Base-by-base conservation (phyloP, 2,113 vertebrate genomes). In the Gulo gulo region DNA sequence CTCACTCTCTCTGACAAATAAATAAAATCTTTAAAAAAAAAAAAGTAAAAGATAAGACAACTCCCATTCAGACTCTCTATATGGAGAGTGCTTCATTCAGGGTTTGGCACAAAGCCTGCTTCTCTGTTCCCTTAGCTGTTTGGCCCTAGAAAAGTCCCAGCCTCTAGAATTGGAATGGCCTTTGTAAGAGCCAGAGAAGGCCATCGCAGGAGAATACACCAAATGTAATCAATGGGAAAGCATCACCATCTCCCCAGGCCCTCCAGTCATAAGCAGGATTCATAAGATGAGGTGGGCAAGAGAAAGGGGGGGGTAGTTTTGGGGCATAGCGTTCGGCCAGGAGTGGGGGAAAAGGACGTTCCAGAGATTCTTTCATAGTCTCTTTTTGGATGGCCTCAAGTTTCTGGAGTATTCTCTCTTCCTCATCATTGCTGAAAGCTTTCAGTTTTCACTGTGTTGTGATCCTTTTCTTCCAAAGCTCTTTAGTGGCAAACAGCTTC, bases 401-500 rank as follows among this genome's bases (percentile, higher is more conserved):
- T 97, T 98, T 97, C 95, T 82, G 47, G 83, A 47, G 63, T 67
- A 52, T 96, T 94, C 94, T 97, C 88, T 93, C n/a, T 78, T 94
- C 80, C 82, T 97, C 39, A 88, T 90, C 95, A 65, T 97, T 79
- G 7, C 93, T 79, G 13, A 79, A 95, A 98, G 57, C 65, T 97
- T 96, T 96, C 23, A 0, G 73, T 97, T 81, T 98, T 95, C 65
- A 34, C 15, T 5, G 93, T 42, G 39, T 91, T 92, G 97, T 98
- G 85, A 97, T 98, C 47, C n/a, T 97, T 97, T 98, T 98, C 88
- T 95, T 94, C 91, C 87, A 93, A 97, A 82, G 57, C 95, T 97
- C 96, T 98, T 98, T 82, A 96, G 84, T 67, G 67, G 76, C 86
- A 97, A 96, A 98, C 98, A 98, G 93, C 91, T 98, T 97, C 95